phyloP scores from a whole-genome alignment of 1,140 invertebrate genomes.

The Polyergus mexicanus region DNA sequence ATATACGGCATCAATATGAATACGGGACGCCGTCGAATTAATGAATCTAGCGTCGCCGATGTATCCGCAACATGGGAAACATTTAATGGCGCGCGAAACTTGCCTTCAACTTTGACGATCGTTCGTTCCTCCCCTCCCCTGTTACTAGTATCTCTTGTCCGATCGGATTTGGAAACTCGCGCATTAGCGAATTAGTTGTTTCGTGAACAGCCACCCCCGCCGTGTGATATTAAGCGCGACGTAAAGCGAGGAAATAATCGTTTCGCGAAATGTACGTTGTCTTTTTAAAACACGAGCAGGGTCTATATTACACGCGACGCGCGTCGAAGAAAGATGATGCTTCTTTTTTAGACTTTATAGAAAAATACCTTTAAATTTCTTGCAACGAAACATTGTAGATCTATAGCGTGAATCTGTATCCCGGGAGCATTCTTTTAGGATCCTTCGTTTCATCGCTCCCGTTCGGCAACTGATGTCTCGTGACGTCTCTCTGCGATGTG shows the following conservation, averaged over 20 bases:
- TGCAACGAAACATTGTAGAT: neutral
- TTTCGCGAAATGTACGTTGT: neutral
- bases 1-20: constrained; percentile 77
- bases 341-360: no score
- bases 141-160: neutral
- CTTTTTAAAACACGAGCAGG: neutral
- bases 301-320: no score
- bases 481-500: constrained; percentile 65
- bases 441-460: neutral
- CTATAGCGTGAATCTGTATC: constrained; percentile 3
- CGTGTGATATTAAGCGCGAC: neutral
- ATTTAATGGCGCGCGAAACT: constrained; percentile 54
- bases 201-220: neutral
- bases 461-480: constrained; percentile 42
- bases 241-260: neutral
- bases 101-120: constrained; percentile 37
- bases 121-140: neutral
- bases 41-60: constrained; percentile 42
- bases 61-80: constrained; percentile 47
- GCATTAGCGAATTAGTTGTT: constrained; percentile 58
- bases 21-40: constrained; percentile 71
- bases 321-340: no score
- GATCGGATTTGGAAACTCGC: constrained; percentile 47
- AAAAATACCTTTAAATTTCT: neutral
- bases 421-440: neutral